Percentiles rank a stretch among this genome's conserved stretches.
Conservation (phyloP, 2,113 vertebrate genomes). For the Sinocyclocheilus maitianheensis region DNA sequence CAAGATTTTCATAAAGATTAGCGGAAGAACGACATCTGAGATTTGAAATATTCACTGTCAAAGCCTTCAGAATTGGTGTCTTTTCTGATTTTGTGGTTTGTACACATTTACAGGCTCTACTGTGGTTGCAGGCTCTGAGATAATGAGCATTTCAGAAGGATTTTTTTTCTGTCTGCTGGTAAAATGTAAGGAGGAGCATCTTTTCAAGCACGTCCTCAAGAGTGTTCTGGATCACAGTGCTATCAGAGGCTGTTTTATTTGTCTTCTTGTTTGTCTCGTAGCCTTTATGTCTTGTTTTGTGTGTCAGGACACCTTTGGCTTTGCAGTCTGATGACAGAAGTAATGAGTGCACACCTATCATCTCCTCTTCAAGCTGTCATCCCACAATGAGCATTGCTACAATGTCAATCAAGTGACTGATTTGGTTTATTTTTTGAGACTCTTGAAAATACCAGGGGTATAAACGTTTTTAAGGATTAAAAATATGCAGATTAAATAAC, state of each 20-base stretch:
- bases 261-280: conserved; percentile 14
- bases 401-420: conserved; percentile 11
- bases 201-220: neutral
- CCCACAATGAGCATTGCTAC: neutral
- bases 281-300: conserved; percentile 7
- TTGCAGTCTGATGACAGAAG: conserved; percentile 24
- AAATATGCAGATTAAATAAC: neutral
- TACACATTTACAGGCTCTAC: neutral
- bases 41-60: neutral
- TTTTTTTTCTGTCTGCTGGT: conserved; percentile 8
- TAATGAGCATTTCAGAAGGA: conserved; percentile 12
- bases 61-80: neutral
- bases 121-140: conserved; percentile 5
- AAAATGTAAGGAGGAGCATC: neutral
- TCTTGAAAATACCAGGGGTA: neutral
- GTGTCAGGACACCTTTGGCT: conserved; percentile 4
- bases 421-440: neutral
- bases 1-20: neutral
- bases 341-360: neutral
- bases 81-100: neutral
- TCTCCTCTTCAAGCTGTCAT: neutral
- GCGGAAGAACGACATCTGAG: neutral
- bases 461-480: no score
- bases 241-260: conserved; percentile 24
- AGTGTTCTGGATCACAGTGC: conserved; percentile 18